phyloP scores from a whole-genome alignment of 2,113 vertebrate genomes.

The Oncorhynchus gorbuscha region DNA sequence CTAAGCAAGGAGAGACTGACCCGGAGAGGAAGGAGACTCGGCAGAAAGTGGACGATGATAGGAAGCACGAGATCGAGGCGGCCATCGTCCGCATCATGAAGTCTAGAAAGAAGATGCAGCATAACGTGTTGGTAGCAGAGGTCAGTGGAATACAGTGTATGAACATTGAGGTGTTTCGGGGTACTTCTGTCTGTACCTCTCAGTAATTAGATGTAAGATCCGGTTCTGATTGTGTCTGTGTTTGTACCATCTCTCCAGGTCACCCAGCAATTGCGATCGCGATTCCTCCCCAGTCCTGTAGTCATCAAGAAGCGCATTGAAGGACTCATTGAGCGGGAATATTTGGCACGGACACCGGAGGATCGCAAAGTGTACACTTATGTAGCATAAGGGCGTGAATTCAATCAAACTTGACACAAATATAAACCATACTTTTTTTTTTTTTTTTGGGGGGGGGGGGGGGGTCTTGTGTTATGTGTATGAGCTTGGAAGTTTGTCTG shows the following conservation, averaged over 20 bases:
- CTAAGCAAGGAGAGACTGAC: conserved; percentile 98
- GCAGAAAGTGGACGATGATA: conserved; percentile 98
- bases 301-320: conserved; percentile 99
- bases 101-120: conserved; percentile 99
- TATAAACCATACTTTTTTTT: conserved; percentile 52
- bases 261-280: conserved; percentile 96
- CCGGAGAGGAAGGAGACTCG: conserved; percentile 98
- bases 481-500: conserved; percentile 65
- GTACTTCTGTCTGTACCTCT: neutral
- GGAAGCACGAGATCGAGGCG: conserved; percentile 99
- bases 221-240: conserved; percentile 2
- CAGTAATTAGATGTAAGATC: too few relatives aligned
- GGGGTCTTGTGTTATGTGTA: conserved; percentile 55
- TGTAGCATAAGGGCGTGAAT: conserved; percentile 87
- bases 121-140: conserved; percentile 99
- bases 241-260: conserved; percentile 75
- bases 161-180: neutral
- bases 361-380: conserved; percentile 99
- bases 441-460: conserved; percentile 5
- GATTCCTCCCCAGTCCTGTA: conserved; percentile 99
- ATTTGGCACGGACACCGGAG: conserved; percentile 99
- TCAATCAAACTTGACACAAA: conserved; percentile 52
- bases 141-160: conserved; percentile 62
- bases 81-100: conserved; percentile 99
- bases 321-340: conserved; percentile 99